Evolutionary conservation across 23 tunicate species (phyloP).

Genomic region (Pegea sp.): DNA sequence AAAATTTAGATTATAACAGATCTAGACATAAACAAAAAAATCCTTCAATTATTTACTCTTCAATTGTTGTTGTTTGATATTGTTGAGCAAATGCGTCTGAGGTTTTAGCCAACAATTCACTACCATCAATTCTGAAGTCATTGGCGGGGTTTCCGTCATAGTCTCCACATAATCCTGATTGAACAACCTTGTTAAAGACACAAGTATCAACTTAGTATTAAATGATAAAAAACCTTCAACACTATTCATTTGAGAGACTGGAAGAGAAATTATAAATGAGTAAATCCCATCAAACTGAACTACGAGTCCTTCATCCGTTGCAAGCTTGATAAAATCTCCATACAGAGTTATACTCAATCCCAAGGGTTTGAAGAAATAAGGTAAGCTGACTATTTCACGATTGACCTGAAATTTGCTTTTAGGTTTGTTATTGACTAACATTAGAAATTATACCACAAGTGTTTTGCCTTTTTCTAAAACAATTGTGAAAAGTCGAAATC

Average conservation of each 20-base stretch:
- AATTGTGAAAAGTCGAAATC: not conserved
- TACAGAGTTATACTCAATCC: not conserved
- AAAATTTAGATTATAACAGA: no score
- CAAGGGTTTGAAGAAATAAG: not conserved
- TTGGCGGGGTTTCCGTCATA: not conserved
- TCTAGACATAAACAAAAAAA: no score
- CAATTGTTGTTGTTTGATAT: not conserved
- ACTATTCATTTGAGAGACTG: not conserved
- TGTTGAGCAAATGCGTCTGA: not conserved
- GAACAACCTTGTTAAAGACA: no score
- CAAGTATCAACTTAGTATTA: not conserved
- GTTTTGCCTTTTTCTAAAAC: not conserved
- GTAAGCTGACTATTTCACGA: not conserved
- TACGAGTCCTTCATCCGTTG: not conserved
- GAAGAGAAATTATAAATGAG: not conserved
- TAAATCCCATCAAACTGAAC: not conserved
- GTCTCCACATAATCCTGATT: conserved; percentile 1
- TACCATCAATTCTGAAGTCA: not conserved
- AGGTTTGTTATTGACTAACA: no score
- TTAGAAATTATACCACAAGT: not conserved
- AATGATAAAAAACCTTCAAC: not conserved
- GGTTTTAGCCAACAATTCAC: not conserved
- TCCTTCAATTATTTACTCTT: no score
- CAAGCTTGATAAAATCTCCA: not conserved
- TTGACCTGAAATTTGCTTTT: no score